These are phyloP conservation scores for Siphamia tubifer DNA, from an alignment of 2,113 vertebrate genomes.

Conservation along the genomic window DNA sequence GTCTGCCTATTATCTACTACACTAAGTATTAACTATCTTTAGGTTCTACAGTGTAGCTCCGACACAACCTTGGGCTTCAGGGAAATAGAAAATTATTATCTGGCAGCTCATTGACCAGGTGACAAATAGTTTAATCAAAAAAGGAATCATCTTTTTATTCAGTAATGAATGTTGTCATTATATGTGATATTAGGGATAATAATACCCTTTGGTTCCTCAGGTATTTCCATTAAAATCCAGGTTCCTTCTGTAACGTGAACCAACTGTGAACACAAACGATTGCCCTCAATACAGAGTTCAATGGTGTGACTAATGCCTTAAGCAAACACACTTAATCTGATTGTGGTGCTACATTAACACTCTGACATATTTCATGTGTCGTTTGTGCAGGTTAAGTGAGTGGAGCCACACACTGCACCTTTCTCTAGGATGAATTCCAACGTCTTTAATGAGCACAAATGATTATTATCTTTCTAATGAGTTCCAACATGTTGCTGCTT, in stretches of 20 bases:
- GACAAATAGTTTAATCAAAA: too few relatives aligned
- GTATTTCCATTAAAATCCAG: background rate
- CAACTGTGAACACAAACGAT: background rate
- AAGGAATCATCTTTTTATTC: too few relatives aligned
- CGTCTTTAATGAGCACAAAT: constrained; percentile 56
- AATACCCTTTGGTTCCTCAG: background rate
- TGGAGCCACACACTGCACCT: background rate
- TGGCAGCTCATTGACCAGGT: background rate
- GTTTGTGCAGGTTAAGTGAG: background rate
- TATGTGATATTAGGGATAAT: too few relatives aligned
- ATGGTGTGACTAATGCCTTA: constrained; percentile 4
- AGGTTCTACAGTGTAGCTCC: too few relatives aligned
- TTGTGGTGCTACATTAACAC: constrained; percentile 6
- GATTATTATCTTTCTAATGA: constrained; percentile 75
- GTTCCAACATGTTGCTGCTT: constrained; percentile 67
- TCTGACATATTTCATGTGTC: constrained; percentile 27
- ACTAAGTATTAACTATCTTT: background rate
- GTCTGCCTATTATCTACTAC: background rate
- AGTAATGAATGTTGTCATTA: too few relatives aligned
- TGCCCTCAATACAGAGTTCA: constrained; percentile 15
- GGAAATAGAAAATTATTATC: background rate
- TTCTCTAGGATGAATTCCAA: constrained; percentile 2
- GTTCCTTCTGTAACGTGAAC: background rate
- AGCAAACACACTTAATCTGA: constrained; percentile 40
- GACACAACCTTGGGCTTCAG: background rate